Evolutionary conservation across 2,888 invertebrate species (phyloP).

Genomic region (Drosophila robusta): DNA sequence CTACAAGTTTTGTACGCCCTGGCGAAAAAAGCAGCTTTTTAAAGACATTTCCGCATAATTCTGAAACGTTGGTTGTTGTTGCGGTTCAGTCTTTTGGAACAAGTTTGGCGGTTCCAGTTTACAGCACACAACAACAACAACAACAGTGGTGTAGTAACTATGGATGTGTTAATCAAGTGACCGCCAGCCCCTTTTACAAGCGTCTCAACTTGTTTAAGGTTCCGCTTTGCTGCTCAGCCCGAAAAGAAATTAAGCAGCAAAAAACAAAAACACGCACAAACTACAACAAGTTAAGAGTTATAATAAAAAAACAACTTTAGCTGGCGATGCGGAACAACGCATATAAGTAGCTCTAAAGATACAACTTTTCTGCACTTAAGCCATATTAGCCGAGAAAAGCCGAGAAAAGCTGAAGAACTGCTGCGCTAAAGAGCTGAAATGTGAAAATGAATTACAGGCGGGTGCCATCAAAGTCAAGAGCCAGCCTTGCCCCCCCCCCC

Average conservation of each 20-base stretch:
- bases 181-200: slow-evolving; percentile 40
- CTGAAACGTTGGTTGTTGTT: slow-evolving; percentile 43
- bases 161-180: slow-evolving; percentile 70
- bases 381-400: slow-evolving; percentile 53
- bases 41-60: slow-evolving; percentile 76
- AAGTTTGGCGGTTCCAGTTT: slow-evolving; percentile 56
- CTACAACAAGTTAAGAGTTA: slow-evolving; percentile 46
- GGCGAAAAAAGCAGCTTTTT: slow-evolving; percentile 43
- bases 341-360: slow-evolving; percentile 28
- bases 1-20: slow-evolving; percentile 45
- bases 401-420: slow-evolving; percentile 46
- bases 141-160: slow-evolving; percentile 26
- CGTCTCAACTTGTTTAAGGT: slow-evolving; percentile 60
- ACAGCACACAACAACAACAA: slow-evolving; percentile 19
- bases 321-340: slow-evolving; percentile 65
- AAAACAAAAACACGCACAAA: slow-evolving; percentile 8
- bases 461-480: slow-evolving; percentile 61
- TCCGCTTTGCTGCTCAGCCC: slow-evolving; percentile 69
- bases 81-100: slow-evolving; percentile 53
- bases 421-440: slow-evolving; percentile 36
- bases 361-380: slow-evolving; percentile 53
- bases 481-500: slow-evolving; percentile 11
- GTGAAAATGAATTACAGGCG: slow-evolving; percentile 69
- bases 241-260: slow-evolving; percentile 21
- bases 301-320: slow-evolving; percentile 24